Percentiles rank a stretch among this genome's conserved stretches.
Evolutionary conservation across 2,113 vertebrate genomes (phyloP).

Genomic region (Puntigrus tetrazona): DNA sequence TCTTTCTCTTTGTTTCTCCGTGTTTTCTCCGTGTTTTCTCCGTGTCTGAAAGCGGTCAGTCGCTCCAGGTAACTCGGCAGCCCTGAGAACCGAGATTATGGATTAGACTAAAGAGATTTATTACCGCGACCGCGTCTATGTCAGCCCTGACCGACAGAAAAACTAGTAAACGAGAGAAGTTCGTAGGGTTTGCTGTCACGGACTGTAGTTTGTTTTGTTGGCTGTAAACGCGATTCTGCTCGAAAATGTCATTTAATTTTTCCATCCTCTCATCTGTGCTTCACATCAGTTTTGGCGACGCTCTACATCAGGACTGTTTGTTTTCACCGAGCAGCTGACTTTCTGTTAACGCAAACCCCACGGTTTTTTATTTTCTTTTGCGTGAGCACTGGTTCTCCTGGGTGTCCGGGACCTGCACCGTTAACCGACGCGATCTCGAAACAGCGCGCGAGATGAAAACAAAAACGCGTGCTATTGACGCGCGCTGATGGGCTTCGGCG

Average conservation of each 20-base stretch:
- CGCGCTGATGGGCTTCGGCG: no score
- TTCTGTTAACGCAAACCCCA: not conserved
- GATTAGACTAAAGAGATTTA: constrained; percentile 69
- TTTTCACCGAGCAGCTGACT: not conserved
- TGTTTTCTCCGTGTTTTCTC: not conserved
- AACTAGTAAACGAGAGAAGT: not conserved
- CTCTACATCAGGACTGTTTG: not conserved
- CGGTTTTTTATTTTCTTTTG: no score
- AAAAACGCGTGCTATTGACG: no score
- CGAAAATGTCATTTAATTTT: not conserved
- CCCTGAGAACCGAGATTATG: constrained; percentile 70
- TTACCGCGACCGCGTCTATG: constrained; percentile 9
- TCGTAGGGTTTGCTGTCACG: no score
- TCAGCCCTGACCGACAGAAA: not conserved
- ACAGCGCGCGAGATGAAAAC: no score
- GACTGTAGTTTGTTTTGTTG: not conserved
- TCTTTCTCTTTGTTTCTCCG: not conserved
- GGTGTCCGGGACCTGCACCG: not conserved
- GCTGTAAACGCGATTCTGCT: not conserved
- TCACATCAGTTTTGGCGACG: not conserved
- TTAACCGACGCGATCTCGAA: no score
- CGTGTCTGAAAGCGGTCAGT: constrained; percentile 4
- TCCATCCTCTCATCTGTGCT: not conserved
- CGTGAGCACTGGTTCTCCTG: not conserved
- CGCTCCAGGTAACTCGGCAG: constrained; percentile 56